Evolutionary conservation across 2,797 vertebrate species (phyloP).

Genomic region (Sebastes diploproa): DNA sequence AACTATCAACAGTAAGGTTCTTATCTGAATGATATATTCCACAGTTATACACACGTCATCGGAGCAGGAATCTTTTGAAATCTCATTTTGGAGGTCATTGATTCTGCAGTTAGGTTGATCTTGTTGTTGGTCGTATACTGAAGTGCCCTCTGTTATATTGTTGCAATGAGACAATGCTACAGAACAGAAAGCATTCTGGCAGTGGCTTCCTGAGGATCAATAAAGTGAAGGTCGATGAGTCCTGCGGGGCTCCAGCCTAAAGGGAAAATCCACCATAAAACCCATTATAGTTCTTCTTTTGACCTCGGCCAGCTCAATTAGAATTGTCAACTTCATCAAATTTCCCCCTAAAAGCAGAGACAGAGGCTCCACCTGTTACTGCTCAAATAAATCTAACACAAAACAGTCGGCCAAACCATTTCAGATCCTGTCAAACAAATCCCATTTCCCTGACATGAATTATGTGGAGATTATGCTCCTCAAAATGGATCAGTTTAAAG

Average conservation of each 20-base stretch:
- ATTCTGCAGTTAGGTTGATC: neutral
- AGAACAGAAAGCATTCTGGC: conserved; percentile 1
- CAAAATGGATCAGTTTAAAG: neutral
- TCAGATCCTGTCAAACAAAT: neutral
- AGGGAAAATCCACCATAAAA: conserved; percentile 1
- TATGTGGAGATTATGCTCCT: neutral
- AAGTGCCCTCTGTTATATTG: neutral
- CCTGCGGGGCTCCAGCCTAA: neutral
- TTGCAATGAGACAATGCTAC: neutral
- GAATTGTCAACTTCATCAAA: neutral
- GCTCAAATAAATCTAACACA: neutral
- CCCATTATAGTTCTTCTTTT: neutral
- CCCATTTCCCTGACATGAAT: neutral
- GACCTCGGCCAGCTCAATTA: neutral
- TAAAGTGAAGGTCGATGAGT: conserved; percentile 25
- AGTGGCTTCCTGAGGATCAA: conserved; percentile 16
- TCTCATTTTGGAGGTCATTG: neutral
- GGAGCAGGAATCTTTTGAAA: conserved; percentile 20
- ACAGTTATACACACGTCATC: neutral
- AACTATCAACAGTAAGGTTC: neutral
- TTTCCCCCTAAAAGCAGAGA: neutral
- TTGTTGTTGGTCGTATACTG: neutral
- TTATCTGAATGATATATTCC: neutral
- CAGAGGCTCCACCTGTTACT: neutral
- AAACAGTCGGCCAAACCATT: neutral